Base-by-base conservation (phyloP, 2,113 vertebrate species). In the Mungos mungo region DNA sequence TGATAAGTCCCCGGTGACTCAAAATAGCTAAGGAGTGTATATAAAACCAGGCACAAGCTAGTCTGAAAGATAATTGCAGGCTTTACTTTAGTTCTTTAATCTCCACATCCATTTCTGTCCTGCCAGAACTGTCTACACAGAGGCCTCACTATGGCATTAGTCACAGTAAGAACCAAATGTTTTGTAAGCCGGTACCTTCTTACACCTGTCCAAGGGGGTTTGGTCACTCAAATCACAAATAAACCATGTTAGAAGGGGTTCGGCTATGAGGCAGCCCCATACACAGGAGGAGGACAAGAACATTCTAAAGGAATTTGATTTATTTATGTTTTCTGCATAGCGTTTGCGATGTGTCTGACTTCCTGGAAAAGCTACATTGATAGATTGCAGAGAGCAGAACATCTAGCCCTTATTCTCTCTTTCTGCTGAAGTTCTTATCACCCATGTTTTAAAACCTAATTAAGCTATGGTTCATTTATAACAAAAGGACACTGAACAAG, bases 21-120 rank as follows among this genome's bases (percentile, higher is more conserved):
- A 88, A 93, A 84, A 95, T 33, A 96, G 77, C 86, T 79, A 65
- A 85, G 35, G 81, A 54, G 47, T 85, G 33, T 92, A n/a, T 83
- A 41, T 77, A 50, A 85, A 88, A 45, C 47, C 65, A 93, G 47
- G 50, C 88, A 63, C 41, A 74, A 65, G 84, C 87, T 81, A 12
- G n/a, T 82, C 68, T 82, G n/a, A 35, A 69, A 76, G n/a, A 88
- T n/a, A 47, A 81, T 16, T 74, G 71, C 77, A 68, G 57, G 76
- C 47, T 91, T 93, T 63, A 23, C 76, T 93, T 85, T 82, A 92
- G 9, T 77, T 96, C 76, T 60, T 90, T 87, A 35, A 77, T 81
- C 76, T 88, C 77, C 35, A 6, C 77, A 41, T 93, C 74, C 72
- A 77, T 66, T 85, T 92, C 54, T 81, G 23, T 69, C 77, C 66